phyloP scores from a whole-genome alignment of 2,113 vertebrate species.

The Apteryx owenii region DNA sequence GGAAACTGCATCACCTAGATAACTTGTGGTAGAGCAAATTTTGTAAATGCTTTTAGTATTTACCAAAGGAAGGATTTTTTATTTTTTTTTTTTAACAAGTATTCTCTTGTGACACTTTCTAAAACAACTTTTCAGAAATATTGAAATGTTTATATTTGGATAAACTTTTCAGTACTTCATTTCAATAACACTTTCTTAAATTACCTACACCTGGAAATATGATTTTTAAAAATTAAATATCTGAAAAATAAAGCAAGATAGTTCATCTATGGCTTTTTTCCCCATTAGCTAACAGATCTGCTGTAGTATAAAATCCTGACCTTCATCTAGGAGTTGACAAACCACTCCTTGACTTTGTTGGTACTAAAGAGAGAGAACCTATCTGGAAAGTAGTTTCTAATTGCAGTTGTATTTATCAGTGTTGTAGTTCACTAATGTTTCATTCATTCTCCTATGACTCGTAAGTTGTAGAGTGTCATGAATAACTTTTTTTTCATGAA shows the following conservation, averaged over 20 bases:
- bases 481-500: not conserved
- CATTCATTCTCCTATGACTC: not conserved
- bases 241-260: not conserved
- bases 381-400: not conserved
- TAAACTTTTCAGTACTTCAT: not conserved
- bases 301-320: not conserved
- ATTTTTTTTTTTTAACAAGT: not conserved
- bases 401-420: not conserved
- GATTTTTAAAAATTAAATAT: not conserved
- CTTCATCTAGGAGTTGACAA: not conserved
- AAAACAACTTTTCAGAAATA: not conserved
- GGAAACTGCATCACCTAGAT: not conserved
- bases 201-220: not conserved
- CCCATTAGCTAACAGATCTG: rapidly evolving
- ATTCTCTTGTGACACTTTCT: not conserved
- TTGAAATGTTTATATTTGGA: not conserved
- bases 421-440: not conserved
- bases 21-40: not conserved
- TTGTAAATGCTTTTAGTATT: not conserved
- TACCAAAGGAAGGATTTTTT: not conserved
- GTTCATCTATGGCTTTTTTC: not conserved
- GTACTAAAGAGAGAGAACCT: not conserved
- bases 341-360: not conserved
- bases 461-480: not conserved
- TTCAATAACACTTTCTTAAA: not conserved